Evolutionary conservation across 2,797 vertebrate genomes (phyloP).

Genomic region (Valencia hispanica): DNA sequence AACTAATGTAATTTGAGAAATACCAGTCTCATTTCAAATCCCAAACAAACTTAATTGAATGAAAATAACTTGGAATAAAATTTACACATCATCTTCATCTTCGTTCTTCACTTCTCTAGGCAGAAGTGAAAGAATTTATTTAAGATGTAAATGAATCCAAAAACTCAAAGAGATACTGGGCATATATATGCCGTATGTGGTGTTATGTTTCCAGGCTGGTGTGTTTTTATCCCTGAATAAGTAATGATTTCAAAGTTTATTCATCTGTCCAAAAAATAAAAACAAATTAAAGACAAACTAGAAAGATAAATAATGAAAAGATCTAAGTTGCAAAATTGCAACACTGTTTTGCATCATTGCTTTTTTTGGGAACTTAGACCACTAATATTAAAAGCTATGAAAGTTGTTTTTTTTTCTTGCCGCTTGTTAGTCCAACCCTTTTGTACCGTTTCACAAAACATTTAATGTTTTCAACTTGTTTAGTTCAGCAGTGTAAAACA

Average conservation of each 20-base stretch:
- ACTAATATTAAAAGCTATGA: not conserved
- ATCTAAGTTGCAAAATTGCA: not conserved
- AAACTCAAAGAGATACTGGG: not conserved
- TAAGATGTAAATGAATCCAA: not conserved
- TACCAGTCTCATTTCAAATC: not conserved
- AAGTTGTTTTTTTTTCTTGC: not conserved
- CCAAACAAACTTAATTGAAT: not conserved
- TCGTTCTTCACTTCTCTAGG: too few species aligned
- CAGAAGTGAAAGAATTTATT: not conserved
- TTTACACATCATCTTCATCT: not conserved
- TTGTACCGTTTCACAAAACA: not conserved
- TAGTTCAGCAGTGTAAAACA: not conserved
- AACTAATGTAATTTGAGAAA: not conserved
- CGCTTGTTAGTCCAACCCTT: not conserved
- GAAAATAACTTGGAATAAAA: not conserved
- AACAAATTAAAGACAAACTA: not conserved
- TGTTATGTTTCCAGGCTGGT: not conserved
- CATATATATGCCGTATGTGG: not conserved
- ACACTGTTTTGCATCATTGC: conserved; percentile 6
- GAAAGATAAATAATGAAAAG: not conserved
- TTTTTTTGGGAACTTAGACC: not conserved
- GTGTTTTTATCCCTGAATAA: not conserved
- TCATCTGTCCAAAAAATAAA: not conserved
- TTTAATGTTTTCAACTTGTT: not conserved
- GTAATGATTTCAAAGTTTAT: not conserved